These are phyloP conservation scores for Tetramorium bicarinatum DNA, from an alignment of 2,888 invertebrate genomes.

Conservation along the genomic window DNA sequence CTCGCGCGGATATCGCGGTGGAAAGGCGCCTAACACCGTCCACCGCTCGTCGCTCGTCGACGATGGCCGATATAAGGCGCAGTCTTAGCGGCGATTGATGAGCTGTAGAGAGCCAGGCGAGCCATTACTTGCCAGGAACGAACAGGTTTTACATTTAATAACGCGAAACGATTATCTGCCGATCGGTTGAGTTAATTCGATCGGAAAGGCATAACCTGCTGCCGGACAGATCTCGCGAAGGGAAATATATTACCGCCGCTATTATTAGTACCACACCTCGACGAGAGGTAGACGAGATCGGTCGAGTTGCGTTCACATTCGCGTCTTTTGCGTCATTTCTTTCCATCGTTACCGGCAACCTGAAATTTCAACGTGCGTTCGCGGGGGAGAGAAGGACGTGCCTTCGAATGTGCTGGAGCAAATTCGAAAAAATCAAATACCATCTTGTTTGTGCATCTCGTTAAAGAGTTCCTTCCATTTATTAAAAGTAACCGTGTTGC, in stretches of 20 bases:
- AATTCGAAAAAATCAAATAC: neutral
- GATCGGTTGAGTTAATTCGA: slow-evolving; percentile 65
- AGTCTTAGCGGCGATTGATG: slow-evolving; percentile 52
- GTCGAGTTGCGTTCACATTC: slow-evolving; percentile 3
- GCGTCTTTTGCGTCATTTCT: slow-evolving; percentile 26
- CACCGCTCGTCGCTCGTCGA: neutral
- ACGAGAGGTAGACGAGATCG: slow-evolving; percentile 43
- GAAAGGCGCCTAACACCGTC: slow-evolving; percentile 28
- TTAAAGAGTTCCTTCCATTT: neutral
- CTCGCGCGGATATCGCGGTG: slow-evolving; percentile 32
- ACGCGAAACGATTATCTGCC: slow-evolving; percentile 65
- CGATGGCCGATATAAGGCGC: slow-evolving; percentile 47
- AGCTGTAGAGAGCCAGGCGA: slow-evolving; percentile 56
- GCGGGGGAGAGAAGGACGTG: neutral
- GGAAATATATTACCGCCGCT: slow-evolving; percentile 56
- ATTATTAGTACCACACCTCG: slow-evolving; percentile 53
- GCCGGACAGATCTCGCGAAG: slow-evolving; percentile 55
- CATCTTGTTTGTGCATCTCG: no score
- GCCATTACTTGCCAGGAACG: slow-evolving; percentile 63
- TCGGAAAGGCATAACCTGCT: slow-evolving; percentile 62
- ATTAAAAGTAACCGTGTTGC: neutral
- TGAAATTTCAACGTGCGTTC: neutral
- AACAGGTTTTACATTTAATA: slow-evolving; percentile 69
- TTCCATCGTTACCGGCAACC: neutral
- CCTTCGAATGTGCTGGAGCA: neutral